A percentile compares a stretch with the other conserved stretches of the same genome.
Evolutionary conservation across 2,888 invertebrate species (phyloP).

Genomic region (Polydesmus complanatus): DNA sequence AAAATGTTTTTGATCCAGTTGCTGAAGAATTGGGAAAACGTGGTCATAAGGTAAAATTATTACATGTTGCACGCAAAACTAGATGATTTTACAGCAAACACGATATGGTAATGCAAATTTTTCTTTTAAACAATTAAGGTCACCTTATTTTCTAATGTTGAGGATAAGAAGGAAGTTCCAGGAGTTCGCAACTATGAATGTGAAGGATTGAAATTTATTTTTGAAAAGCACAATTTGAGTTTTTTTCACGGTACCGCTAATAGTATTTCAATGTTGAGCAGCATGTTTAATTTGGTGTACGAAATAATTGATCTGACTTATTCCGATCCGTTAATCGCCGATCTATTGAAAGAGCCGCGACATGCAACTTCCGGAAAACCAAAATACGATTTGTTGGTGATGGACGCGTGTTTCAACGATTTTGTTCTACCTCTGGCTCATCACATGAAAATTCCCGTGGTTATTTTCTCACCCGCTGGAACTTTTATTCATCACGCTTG

Average conservation of each 20-base stretch:
- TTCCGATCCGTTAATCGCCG: background rate
- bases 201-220: background rate
- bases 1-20: constrained; percentile 10
- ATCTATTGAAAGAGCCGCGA: background rate
- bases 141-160: background rate
- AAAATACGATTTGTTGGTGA: constrained; percentile 5
- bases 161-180: background rate
- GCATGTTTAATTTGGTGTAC: background rate
- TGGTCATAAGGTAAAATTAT: constrained; percentile 12
- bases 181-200: background rate
- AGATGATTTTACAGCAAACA: background rate
- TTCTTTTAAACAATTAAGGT: no score
- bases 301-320: background rate
- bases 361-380: background rate
- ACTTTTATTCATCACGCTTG: background rate
- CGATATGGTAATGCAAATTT: no score
- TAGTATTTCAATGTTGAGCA: background rate
- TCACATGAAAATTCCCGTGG: constrained; percentile 4
- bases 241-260: background rate
- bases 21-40: constrained; percentile 8
- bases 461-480: background rate
- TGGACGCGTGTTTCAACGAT: constrained; percentile 6
- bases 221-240: background rate
- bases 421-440: constrained; percentile 1
- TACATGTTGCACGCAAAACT: background rate